Evolutionary conservation across 2,113 vertebrate species (phyloP).

Genomic region (Amblyopsis rosae): DNA sequence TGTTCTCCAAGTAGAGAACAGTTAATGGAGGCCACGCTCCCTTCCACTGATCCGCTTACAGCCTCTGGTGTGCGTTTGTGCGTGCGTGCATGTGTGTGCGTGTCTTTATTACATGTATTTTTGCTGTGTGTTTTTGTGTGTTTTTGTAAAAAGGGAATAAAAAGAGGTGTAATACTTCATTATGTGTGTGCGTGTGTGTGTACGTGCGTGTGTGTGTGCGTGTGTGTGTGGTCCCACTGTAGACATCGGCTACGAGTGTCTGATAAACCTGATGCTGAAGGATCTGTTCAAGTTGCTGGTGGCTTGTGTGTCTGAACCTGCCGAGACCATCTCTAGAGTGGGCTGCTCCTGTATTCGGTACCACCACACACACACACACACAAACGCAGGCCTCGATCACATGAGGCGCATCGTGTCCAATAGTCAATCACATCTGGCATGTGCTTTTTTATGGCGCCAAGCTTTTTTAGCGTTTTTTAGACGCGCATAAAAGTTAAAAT

Average conservation of each 20-base stretch:
- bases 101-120: neutral
- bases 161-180: neutral
- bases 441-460: too few relatives aligned
- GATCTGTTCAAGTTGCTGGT: conserved; percentile 95
- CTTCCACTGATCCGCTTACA: too few relatives aligned
- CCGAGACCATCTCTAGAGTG: conserved; percentile 95
- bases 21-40: neutral
- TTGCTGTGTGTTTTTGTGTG: neutral
- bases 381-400: neutral
- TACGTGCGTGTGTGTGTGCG: conserved; percentile 4
- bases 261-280: conserved; percentile 95
- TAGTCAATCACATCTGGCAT: too few relatives aligned
- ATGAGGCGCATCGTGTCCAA: too few relatives aligned
- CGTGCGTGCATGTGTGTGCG: neutral
- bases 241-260: conserved; percentile 90
- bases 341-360: conserved; percentile 98
- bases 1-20: neutral
- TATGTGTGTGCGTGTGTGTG: neutral
- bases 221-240: conserved; percentile 4
- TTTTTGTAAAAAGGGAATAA: neutral
- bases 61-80: neutral
- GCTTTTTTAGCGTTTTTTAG: too few relatives aligned
- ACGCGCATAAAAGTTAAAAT: too few relatives aligned
- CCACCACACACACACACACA: neutral
- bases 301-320: conserved; percentile 92